Base-by-base conservation (phyloP, 2,888 invertebrate genomes). In the Athalia rosae region DNA sequence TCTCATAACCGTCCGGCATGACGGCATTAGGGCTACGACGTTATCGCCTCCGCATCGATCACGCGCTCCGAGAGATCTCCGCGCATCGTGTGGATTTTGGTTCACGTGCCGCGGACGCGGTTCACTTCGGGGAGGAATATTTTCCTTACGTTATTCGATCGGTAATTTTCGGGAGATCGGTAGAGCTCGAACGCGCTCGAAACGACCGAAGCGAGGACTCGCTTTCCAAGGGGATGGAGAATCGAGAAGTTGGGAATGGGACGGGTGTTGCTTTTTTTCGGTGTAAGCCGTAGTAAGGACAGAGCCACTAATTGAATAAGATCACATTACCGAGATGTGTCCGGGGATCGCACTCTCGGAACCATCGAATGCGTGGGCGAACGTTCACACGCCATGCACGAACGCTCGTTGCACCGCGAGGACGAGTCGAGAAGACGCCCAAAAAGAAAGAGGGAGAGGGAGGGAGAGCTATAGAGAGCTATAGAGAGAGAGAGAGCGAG, bases 1-100 rank as follows among this genome's bases (percentile, higher is more conserved):
- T 84, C 83, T 80, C 83, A 83, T 83, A 84, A 84, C 82, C 84
- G 81, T 78, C 80, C 79, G 82, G 82, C 56, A 56, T 50, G 74
- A 74, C 74, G 62, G 61, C 48, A 62, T 74, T 62, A 62, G 62
- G 61, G 74, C 11, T 48, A 50, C 28, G 61, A 7, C 61, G 59
- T 74, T 74, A 74, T 74, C 74, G 61, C n/a, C 61, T 47, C 41
- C 59, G n/a, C 74, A 74, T 62, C 74, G 59, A 74, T 74, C 74
- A 77, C 47, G 50, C 67, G 67, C 7, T 15, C 28, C 28, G 53
- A 3, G 11, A 47, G 48, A 28, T 9, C 11, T 28, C n/a, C 6
- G 4, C 47, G 0, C 62, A n/a, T 9, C 0, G 28, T n/a, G 11
- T n/a, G 43, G 0, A 41, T 9, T n/a, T n/a, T 28, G 28, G 28